Evolutionary conservation across 2,113 vertebrate species (phyloP).

Genomic region (Gulo gulo): DNA sequence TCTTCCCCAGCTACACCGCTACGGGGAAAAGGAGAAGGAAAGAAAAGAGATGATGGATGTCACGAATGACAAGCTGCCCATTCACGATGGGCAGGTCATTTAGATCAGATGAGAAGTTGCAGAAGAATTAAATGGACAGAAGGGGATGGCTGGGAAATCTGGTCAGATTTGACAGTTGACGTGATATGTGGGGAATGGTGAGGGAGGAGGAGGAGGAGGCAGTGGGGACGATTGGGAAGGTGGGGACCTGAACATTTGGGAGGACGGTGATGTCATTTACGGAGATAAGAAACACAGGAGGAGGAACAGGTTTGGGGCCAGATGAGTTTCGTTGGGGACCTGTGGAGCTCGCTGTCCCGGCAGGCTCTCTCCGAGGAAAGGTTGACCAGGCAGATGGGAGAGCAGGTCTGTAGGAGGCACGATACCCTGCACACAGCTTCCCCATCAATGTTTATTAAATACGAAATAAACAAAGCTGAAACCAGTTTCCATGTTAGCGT

Average conservation of each 20-base stretch:
- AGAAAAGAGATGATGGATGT: neutral
- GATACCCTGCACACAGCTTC: conserved; percentile 60
- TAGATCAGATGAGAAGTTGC: neutral
- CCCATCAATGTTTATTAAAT: conserved; percentile 75
- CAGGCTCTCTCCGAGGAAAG: conserved; percentile 17
- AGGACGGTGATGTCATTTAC: neutral
- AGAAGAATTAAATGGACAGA: neutral
- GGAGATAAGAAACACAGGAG: conserved; percentile 37
- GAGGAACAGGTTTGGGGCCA: conserved; percentile 66
- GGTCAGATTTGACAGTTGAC: neutral
- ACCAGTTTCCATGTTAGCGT: conserved; percentile 69
- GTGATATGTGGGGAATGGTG: neutral
- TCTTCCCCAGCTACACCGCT: neutral
- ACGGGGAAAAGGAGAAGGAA: neutral
- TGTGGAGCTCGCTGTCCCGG: conserved; percentile 24
- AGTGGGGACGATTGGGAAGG: neutral
- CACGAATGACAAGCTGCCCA: neutral
- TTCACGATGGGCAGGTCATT: neutral
- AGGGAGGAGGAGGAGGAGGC: neutral
- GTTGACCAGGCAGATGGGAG: conserved; percentile 72
- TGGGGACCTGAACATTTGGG: conserved; percentile 14
- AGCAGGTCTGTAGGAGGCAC: conserved; percentile 69
- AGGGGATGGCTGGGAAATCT: neutral
- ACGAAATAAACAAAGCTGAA: conserved; percentile 75
- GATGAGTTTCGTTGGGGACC: neutral